Evolutionary conservation across 2,797 vertebrate species (phyloP).

Genomic region (Echiichthys vipera): DNA sequence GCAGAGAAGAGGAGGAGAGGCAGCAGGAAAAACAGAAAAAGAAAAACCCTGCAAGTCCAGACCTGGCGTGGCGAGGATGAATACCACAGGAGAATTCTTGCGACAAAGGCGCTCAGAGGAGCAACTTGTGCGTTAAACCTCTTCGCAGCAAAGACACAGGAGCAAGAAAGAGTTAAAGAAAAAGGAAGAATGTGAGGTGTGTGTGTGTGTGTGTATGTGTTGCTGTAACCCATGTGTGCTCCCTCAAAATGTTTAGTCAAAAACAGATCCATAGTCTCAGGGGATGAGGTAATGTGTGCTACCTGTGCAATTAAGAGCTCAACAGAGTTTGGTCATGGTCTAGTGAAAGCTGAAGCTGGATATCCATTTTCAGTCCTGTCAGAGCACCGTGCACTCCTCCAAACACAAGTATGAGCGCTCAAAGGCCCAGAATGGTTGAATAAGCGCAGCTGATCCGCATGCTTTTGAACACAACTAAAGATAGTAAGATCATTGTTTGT

Average conservation of each 20-base stretch:
- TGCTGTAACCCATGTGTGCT: background rate
- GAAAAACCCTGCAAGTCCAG: slow-evolving; percentile 75
- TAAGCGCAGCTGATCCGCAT: slow-evolving; percentile 48
- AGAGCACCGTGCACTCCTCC: slow-evolving; percentile 23
- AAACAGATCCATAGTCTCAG: slow-evolving; percentile 46
- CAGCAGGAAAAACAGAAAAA: background rate
- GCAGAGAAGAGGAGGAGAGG: slow-evolving; percentile 64
- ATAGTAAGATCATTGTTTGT: slow-evolving; percentile 67
- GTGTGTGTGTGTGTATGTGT: slow-evolving; percentile 36
- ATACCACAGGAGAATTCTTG: slow-evolving; percentile 80
- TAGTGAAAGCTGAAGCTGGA: slow-evolving; percentile 70
- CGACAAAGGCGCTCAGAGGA: slow-evolving; percentile 72
- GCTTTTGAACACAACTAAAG: slow-evolving; percentile 60
- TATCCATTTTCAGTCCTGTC: slow-evolving; percentile 64
- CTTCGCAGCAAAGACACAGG: slow-evolving; percentile 41
- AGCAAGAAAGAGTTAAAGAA: slow-evolving; percentile 30
- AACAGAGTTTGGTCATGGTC: slow-evolving; percentile 71
- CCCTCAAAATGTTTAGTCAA: slow-evolving; percentile 20
- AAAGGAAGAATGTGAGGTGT: slow-evolving; percentile 32
- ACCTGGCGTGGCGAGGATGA: slow-evolving; percentile 74
- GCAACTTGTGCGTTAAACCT: slow-evolving; percentile 52
- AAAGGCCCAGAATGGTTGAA: slow-evolving; percentile 55
- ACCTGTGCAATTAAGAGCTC: slow-evolving; percentile 78
- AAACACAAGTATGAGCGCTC: slow-evolving; percentile 47
- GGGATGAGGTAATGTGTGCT: slow-evolving; percentile 70